Percentiles rank a stretch among this genome's conserved stretches.
phyloP scores from a whole-genome alignment of 1,140 invertebrate species.

The Eulimnadia texana region DNA sequence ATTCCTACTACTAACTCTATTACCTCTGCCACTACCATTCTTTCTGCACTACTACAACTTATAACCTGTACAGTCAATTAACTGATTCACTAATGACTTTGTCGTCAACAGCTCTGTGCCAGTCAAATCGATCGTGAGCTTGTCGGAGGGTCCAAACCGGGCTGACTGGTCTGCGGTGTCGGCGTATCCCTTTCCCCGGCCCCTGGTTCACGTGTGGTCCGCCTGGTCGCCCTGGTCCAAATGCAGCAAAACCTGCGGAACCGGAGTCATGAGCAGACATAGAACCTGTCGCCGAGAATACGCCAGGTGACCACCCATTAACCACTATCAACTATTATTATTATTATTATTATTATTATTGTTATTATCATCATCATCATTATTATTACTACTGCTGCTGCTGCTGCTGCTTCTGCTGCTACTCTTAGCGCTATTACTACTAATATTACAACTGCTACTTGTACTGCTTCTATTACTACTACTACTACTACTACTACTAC shows the following conservation, averaged over 20 bases:
- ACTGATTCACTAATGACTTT: neutral
- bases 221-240: constrained; percentile 29
- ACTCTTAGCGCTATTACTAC: too few relatives aligned
- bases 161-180: neutral
- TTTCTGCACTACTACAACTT: neutral
- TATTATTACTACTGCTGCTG: too few relatives aligned
- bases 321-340: neutral
- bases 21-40: neutral
- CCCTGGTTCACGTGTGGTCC: constrained; percentile 32
- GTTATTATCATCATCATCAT: neutral
- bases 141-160: neutral
- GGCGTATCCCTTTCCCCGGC: constrained; percentile 1
- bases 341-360: neutral
- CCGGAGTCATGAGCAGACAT: constrained; percentile 26
- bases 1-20: neutral
- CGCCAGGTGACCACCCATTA: constrained; percentile 6
- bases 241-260: constrained; percentile 33
- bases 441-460: too few relatives aligned
- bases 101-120: neutral
- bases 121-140: neutral
- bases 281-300: constrained; percentile 15
- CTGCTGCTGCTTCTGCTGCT: too few relatives aligned
- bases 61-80: neutral
- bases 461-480: too few relatives aligned
- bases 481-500: too few relatives aligned